These are phyloP conservation scores for Falco biarmicus DNA, from an alignment of 2,797 vertebrate species.

Conservation along the genomic window DNA sequence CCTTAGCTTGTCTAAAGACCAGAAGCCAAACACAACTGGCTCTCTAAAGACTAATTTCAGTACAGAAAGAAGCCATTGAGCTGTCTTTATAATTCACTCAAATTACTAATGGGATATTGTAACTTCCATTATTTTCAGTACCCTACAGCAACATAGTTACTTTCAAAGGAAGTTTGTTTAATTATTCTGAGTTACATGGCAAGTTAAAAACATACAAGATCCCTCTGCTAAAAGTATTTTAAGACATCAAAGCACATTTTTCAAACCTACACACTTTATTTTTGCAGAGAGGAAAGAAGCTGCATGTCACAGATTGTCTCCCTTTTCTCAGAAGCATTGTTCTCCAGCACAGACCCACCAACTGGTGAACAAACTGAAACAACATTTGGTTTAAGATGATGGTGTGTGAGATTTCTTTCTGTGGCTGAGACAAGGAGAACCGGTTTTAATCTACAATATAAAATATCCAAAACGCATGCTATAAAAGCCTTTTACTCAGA, in stretches of 20 bases:
- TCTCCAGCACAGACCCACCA: not conserved
- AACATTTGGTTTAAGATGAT: not conserved
- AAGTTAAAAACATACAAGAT: conserved; percentile 38
- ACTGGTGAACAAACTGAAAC: not conserved
- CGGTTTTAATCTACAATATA: not conserved
- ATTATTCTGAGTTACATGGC: conserved; percentile 33
- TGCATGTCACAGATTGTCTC: not conserved
- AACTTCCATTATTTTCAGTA: conserved; percentile 46
- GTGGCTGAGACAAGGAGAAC: not conserved
- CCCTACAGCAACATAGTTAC: conserved; percentile 43
- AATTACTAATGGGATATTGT: conserved; percentile 30
- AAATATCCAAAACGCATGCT: conserved; percentile 8
- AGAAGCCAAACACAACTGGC: conserved; percentile 59
- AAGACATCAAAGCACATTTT: conserved; percentile 53
- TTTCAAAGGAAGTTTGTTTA: conserved; percentile 57
- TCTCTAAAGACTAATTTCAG: conserved; percentile 37
- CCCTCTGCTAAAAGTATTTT: not conserved
- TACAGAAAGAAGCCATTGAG: not conserved
- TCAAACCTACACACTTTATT: not conserved
- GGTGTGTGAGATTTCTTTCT: not conserved
- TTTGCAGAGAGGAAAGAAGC: not conserved
- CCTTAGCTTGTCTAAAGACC: conserved; percentile 24
- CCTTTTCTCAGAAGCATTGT: not conserved
- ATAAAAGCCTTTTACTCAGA: not conserved
- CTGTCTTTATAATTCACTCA: conserved; percentile 27